Percentiles rank a stretch among this genome's conserved stretches.
phyloP scores from a whole-genome alignment of 2,797 vertebrate genomes.

The Anabacerthia variegaticeps region DNA sequence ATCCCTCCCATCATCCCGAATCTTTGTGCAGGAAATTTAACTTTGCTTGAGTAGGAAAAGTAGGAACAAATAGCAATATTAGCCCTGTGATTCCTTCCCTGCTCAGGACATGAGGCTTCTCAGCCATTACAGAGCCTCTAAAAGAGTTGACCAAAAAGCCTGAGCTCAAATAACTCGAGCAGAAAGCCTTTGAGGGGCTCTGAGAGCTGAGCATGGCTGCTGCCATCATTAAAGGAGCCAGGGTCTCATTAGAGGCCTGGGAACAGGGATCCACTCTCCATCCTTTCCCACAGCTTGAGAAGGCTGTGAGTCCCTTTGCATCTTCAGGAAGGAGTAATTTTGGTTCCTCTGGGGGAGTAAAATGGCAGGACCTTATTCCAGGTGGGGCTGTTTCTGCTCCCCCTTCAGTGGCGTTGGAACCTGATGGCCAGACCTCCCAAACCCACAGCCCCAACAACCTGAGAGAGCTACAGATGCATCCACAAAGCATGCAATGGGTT shows the following conservation, averaged over 20 bases:
- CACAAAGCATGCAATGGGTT: background rate
- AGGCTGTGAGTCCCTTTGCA: background rate
- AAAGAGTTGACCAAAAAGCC: background rate
- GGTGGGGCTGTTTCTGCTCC: background rate
- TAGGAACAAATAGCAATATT: background rate
- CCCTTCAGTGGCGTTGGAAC: too few species aligned
- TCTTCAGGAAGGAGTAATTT: background rate
- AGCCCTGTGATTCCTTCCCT: background rate
- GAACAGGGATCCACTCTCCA: background rate
- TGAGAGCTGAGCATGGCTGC: background rate
- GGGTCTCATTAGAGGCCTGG: background rate
- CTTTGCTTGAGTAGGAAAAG: background rate
- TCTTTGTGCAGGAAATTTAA: background rate
- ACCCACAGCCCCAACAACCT: background rate
- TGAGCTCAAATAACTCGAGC: background rate
- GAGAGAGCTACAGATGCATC: background rate
- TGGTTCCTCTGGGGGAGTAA: background rate
- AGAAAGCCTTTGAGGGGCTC: background rate
- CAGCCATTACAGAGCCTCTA: background rate
- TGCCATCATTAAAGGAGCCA: background rate
- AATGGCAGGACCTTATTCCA: background rate
- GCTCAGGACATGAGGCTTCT: background rate
- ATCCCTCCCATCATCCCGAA: background rate
- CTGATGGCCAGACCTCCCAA: too few species aligned
- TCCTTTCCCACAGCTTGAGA: background rate